A percentile compares a stretch with the other conserved stretches of the same genome.
Evolutionary conservation across 1,140 invertebrate genomes (phyloP).

Genomic region (Bathynomus jamesi): DNA sequence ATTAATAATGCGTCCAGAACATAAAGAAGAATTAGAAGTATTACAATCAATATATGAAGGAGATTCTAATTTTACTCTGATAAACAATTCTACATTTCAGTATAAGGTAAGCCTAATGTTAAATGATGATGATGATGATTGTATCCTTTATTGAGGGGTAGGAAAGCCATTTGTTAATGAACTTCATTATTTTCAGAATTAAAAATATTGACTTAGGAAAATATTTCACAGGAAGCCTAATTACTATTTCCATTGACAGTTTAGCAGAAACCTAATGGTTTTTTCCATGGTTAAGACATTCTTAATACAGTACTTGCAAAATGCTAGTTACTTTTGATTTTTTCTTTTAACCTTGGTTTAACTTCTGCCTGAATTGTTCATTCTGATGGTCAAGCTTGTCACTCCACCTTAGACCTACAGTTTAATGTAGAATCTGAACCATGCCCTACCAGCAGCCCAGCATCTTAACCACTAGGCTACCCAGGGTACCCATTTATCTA

Average conservation of each 20-base stretch:
- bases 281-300: no score
- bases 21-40: slow-evolving; percentile 83
- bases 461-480: no score
- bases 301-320: no score
- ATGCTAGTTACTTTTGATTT: no score
- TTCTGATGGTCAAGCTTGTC: no score
- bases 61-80: slow-evolving; percentile 74
- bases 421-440: no score
- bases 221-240: background rate
- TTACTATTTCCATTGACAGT: background rate
- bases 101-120: slow-evolving; percentile 65
- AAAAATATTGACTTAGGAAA: background rate
- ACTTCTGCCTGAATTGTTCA: no score
- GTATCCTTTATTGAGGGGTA: background rate
- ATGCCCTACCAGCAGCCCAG: no score
- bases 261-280: background rate
- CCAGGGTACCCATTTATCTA: no score
- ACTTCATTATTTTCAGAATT: background rate
- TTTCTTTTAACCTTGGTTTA: no score
- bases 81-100: slow-evolving; percentile 68
- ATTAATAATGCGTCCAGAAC: slow-evolving; percentile 41
- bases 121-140: background rate
- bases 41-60: slow-evolving; percentile 89
- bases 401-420: no score
- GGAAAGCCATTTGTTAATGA: no score